Conservation (phyloP, 2,888 invertebrate species). For the Coleophora deauratella region DNA sequence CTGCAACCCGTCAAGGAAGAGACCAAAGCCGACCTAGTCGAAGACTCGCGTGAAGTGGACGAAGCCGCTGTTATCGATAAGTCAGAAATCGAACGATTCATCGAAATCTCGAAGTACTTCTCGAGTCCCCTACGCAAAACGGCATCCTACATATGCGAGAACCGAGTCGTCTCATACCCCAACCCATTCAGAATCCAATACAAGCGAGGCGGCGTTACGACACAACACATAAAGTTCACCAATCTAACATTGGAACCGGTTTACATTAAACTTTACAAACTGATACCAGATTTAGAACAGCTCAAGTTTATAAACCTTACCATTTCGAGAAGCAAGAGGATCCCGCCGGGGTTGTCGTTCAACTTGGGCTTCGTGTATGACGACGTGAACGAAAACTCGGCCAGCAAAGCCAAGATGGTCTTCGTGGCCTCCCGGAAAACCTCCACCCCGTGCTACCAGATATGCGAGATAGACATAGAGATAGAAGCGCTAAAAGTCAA, state of each 20-base stretch:
- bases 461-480: conserved; percentile 54
- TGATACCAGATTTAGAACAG: conserved; percentile 52
- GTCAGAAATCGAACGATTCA: conserved; percentile 48
- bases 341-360: conserved; percentile 56
- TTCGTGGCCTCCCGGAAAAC: conserved; percentile 58
- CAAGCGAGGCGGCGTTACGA: conserved; percentile 43
- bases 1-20: conserved; percentile 24
- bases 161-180: conserved; percentile 47
- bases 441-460: conserved; percentile 57
- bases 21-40: conserved; percentile 27
- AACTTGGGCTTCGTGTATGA: conserved; percentile 52
- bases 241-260: conserved; percentile 55
- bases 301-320: conserved; percentile 52
- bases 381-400: conserved; percentile 45
- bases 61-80: conserved; percentile 30
- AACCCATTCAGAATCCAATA: conserved; percentile 44
- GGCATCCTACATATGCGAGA: conserved; percentile 57
- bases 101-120: conserved; percentile 61
- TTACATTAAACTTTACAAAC: conserved; percentile 51
- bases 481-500: conserved; percentile 26
- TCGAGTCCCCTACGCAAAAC: conserved; percentile 54
- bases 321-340: conserved; percentile 45
- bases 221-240: conserved; percentile 48
- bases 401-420: conserved; percentile 46
- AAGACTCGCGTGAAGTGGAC: conserved; percentile 18